Evolutionary conservation across 2,888 invertebrate genomes (phyloP).

Genomic region (Trichogramma evanescens): DNA sequence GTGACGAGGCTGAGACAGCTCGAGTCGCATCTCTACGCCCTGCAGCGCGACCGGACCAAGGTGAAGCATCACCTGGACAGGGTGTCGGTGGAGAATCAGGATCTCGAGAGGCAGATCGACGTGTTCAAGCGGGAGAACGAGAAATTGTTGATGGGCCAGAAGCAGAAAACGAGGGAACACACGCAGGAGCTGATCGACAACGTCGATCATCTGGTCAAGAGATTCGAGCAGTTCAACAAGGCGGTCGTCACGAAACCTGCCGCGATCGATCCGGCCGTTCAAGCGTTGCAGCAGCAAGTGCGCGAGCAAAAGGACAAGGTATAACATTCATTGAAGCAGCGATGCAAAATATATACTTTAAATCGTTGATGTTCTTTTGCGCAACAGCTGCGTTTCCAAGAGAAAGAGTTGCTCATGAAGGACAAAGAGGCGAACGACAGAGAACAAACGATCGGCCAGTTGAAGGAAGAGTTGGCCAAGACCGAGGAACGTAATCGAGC

Average conservation of each 20-base stretch:
- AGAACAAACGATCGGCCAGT: constrained; percentile 23
- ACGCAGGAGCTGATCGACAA: neutral
- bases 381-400: constrained; percentile 1
- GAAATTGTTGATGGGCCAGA: constrained; percentile 4
- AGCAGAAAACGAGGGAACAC: neutral
- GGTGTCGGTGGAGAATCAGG: constrained; percentile 26
- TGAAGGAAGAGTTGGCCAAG: constrained; percentile 10
- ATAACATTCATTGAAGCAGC: neutral
- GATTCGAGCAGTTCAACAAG: constrained; percentile 1
- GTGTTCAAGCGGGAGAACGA: constrained; percentile 19
- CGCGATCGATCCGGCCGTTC: neutral
- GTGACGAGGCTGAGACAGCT: constrained; percentile 21
- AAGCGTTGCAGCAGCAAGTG: constrained; percentile 8
- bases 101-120: constrained; percentile 14
- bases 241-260: neutral
- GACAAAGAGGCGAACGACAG: constrained; percentile 25
- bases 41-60: constrained; percentile 24
- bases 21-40: constrained; percentile 20
- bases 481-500: constrained; percentile 7
- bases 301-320: constrained; percentile 13
- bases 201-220: constrained; percentile 10
- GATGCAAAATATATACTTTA: too few species aligned
- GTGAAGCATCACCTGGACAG: constrained; percentile 24
- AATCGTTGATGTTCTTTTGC: neutral
- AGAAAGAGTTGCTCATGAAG: constrained; percentile 16